Base-by-base conservation (phyloP, 2,113 vertebrate species). In the Gobio gobio region DNA sequence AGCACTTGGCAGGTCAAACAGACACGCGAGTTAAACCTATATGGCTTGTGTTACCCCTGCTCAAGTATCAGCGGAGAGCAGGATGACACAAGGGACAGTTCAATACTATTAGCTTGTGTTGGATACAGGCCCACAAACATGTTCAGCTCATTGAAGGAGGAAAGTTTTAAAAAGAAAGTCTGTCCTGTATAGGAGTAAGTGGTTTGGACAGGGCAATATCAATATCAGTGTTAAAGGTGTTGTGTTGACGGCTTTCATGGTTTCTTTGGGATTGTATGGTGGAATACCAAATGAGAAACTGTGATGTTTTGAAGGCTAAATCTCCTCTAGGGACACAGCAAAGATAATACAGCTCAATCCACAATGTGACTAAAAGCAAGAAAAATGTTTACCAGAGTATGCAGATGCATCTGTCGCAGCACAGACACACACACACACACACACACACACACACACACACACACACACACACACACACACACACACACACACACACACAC, bases 31-130 rank as follows among this genome's bases (percentile, higher is more conserved):
- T 95, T 95, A 95, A 95, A 95, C 93, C 95, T 95, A 94, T 93
- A 95, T 93, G 85, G 87, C 93, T 90, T 91, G 89, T 89, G 91
- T 91, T 93, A 94, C 91, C 94, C 90, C 81, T 91, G 90, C 90
- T 93, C 91, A 95, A 95, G 94, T 95, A 95, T 95, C 95, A 95
- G 92, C 85, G 90, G 93, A 94, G 94, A 94, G 93, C 95, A 95
- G 94, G 92, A 90, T 91, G 91, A 90, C 95, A 94, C 94, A 76
- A 83, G 95, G 94, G 95, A 95, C 89, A 88, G 91, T 88, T 86
- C 80, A 83, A 47, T 82, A 82, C 40, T 59, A 58, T 92, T 90
- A 87, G 88, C 86, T 88, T 84, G 87, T 90, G 76, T 92, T 94
- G 94, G 94, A 93, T 90, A 58, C 40, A 26, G 6, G 87, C 91